Conservation (phyloP, 2,797 vertebrate species). For the Rhynchotus rufescens region DNA sequence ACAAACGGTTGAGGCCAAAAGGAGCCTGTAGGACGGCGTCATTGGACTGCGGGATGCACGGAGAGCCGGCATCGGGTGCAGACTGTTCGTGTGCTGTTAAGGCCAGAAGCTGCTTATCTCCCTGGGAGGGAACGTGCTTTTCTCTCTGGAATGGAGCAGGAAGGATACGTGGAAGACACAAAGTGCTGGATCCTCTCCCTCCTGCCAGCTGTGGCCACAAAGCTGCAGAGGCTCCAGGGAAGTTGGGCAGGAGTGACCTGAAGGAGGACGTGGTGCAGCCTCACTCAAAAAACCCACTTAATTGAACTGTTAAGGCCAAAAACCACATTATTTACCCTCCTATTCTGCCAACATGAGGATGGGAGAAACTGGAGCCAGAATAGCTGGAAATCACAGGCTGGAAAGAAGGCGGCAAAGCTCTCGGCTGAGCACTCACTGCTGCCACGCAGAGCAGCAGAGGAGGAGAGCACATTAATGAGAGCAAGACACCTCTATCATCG, state of each 20-base stretch:
- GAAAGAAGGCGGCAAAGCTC: not conserved
- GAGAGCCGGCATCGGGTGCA: not conserved
- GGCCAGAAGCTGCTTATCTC: not conserved
- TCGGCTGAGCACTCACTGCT: not conserved
- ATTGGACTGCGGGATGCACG: rapidly evolving
- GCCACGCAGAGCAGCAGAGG: not conserved
- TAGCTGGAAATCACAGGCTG: rapidly evolving
- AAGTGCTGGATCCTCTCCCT: not conserved
- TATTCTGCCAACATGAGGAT: not conserved
- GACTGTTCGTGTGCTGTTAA: not conserved
- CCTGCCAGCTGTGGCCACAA: rapidly evolving
- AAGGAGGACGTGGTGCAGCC: not conserved
- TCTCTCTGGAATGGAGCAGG: not conserved
- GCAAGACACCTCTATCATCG: not conserved
- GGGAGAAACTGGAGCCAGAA: not conserved
- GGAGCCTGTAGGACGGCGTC: not conserved
- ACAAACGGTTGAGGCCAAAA: not conserved
- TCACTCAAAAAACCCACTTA: not conserved
- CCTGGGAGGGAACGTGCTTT: not conserved
- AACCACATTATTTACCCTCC: not conserved
- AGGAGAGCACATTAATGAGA: not conserved
- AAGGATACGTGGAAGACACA: not conserved
- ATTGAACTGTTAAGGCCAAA: not conserved
- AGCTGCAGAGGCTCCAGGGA: not conserved
- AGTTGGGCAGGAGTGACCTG: not conserved